Base-by-base conservation (phyloP, 2,888 invertebrate genomes). In the Mythimna vitellina region DNA sequence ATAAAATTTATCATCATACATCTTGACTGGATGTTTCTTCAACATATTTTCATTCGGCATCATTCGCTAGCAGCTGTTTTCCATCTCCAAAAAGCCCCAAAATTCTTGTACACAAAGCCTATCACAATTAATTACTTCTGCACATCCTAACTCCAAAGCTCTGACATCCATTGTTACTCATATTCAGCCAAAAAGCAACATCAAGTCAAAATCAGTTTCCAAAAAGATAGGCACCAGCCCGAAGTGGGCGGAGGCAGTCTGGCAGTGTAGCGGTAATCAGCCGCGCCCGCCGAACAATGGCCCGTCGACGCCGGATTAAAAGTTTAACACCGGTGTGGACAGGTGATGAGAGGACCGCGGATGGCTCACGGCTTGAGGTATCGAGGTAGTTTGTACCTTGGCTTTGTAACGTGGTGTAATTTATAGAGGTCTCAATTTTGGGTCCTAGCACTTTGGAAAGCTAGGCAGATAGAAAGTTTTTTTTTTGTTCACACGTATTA, bases 261-360 rank as follows among this genome's bases (percentile, higher is more conserved):
- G 88, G 79, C 89, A 38, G 60, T 58, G 35, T 22, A 22, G 60
- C 89, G 86, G 91, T 93, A 92, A 94, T 93, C 93, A 93, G 91
- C 86, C 89, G 89, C 87, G 89, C 85, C 75, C 75, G 78, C 89
- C 91, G 89, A 91, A 93, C 94, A 93, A 93, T 92, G 89, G 86
- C 86, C 87, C 86, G 92, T 89, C 92, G 90, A 88, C 93, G 92
- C 88, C 89, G 93, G 94, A 94, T 94, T 94, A 93, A 93, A 94
- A 94, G 91, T 94, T 93, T 88, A 80, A 80, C 84, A 68, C 65
- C 61, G 32, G 54, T 76, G 79, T 77, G 79, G 74, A 65, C 81
- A 86, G 88, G 87, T 82, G 69, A 86, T 70, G 83, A 88, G 85
- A 74, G 75, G 49, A 46, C 73, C 78, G 73, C 77, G 73, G 66